Conservation (phyloP, 2,888 invertebrate genomes). For the Lasius fuliginosus region DNA sequence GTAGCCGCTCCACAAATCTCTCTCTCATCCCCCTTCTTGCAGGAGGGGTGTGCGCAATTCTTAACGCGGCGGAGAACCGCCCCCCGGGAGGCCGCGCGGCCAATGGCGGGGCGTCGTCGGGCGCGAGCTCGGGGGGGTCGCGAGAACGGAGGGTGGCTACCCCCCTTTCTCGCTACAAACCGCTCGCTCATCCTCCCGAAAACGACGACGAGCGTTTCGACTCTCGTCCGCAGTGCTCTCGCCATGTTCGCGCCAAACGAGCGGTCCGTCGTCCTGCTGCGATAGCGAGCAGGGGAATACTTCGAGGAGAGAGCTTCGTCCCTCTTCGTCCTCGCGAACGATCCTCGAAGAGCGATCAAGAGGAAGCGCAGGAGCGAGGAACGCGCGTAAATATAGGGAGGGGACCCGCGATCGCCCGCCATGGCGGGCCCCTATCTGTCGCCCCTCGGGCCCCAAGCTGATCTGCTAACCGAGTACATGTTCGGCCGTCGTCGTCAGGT, state of each 20-base stretch:
- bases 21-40: constrained; percentile 28
- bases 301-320: constrained; percentile 17
- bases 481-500: constrained; percentile 93
- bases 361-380: constrained; percentile 24
- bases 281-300: constrained; percentile 26
- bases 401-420: constrained; percentile 29
- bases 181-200: constrained; percentile 36
- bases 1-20: constrained; percentile 19
- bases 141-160: constrained; percentile 42
- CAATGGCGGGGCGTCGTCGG: constrained; percentile 27
- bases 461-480: constrained; percentile 97
- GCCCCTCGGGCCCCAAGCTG: constrained; percentile 91
- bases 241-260: constrained; percentile 51
- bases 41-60: constrained; percentile 48
- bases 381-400: background rate
- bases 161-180: constrained; percentile 30
- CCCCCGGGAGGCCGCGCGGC: constrained; percentile 14
- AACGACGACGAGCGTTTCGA: constrained; percentile 6
- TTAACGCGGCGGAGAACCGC: constrained; percentile 42
- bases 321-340: constrained; percentile 57
- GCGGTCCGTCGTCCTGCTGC: constrained; percentile 25
- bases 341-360: constrained; percentile 39
- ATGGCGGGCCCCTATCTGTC: constrained; percentile 96
- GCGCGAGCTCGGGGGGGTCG: constrained; percentile 55
- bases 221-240: constrained; percentile 43